Conservation (phyloP, 2,888 invertebrate species). For the Caenorhabditis plicata region DNA sequence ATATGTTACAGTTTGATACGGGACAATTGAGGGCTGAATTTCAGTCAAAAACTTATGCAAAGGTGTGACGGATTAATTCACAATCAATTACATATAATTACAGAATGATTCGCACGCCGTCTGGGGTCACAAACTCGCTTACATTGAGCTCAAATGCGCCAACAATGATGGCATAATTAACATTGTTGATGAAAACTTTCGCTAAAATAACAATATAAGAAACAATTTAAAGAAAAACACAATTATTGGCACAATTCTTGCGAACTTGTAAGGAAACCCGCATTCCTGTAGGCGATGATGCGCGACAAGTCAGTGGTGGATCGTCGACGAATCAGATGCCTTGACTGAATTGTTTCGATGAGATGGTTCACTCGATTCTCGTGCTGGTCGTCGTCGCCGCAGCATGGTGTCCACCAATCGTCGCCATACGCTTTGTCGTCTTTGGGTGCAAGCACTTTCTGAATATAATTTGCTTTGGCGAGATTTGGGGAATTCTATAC, state of each 20-base stretch:
- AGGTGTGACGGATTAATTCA: conserved; percentile 3
- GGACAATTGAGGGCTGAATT: conserved; percentile 22
- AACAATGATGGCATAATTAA: conserved; percentile 35
- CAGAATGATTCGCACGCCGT: conserved; percentile 50
- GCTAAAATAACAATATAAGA: conserved; percentile 13
- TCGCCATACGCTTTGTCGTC: conserved; percentile 21
- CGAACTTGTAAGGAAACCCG: conserved; percentile 18
- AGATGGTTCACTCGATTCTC: conserved; percentile 20
- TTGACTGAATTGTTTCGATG: conserved; percentile 7
- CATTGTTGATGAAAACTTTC: conserved; percentile 40
- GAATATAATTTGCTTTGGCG: not conserved
- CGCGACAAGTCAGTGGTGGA: conserved; percentile 23
- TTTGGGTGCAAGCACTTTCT: conserved; percentile 8
- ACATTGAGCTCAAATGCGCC: conserved; percentile 50
- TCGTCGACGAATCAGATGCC: conserved; percentile 15
- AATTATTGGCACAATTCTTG: conserved; percentile 16
- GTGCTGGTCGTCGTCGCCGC: not conserved
- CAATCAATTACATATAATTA: not conserved
- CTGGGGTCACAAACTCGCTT: conserved; percentile 56
- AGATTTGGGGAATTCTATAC: not conserved
- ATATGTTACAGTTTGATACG: conserved; percentile 5
- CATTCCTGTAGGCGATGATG: conserved; percentile 22
- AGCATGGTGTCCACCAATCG: conserved; percentile 30
- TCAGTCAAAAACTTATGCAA: conserved; percentile 23
- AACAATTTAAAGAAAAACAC: not conserved